These are phyloP conservation scores for Ammodytes dubius DNA, from an alignment of 2,113 vertebrate species.

Conservation along the genomic window DNA sequence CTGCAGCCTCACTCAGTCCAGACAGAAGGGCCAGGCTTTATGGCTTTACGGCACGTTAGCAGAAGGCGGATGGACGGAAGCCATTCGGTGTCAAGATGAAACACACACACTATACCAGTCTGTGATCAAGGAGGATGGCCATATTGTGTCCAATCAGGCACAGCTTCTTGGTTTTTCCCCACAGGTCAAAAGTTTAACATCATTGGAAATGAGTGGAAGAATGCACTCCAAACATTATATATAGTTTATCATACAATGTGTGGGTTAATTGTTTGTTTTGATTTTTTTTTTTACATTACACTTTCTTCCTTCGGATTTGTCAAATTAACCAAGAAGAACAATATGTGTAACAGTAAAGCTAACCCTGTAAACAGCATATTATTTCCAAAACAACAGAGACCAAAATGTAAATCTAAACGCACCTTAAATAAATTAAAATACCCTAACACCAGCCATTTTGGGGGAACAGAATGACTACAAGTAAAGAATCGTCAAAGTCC, in stretches of 20 bases:
- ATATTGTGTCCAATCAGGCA: background rate
- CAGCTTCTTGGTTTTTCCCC: background rate
- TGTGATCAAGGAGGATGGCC: slow-evolving; percentile 12
- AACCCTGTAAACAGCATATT: background rate
- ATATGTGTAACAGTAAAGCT: background rate
- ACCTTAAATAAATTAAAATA: background rate
- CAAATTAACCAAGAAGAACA: background rate
- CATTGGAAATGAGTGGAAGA: background rate
- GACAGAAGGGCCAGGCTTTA: slow-evolving; percentile 57
- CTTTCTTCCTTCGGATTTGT: background rate
- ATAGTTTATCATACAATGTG: background rate
- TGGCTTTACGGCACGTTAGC: slow-evolving; percentile 52
- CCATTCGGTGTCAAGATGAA: slow-evolving; percentile 33
- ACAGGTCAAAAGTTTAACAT: background rate
- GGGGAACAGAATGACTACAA: background rate
- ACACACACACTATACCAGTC: slow-evolving; percentile 31
- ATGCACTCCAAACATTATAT: background rate
- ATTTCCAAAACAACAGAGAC: slow-evolving; percentile 2
- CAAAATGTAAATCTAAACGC: background rate
- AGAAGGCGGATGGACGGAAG: slow-evolving; percentile 54
- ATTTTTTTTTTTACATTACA: background rate
- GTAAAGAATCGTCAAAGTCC: background rate
- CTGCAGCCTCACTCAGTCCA: slow-evolving; percentile 51
- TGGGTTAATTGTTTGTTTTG: background rate
- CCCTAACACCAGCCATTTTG: background rate